Conservation (phyloP, 92 coral and sea anemone species). For the Siderastrea radians region DNA sequence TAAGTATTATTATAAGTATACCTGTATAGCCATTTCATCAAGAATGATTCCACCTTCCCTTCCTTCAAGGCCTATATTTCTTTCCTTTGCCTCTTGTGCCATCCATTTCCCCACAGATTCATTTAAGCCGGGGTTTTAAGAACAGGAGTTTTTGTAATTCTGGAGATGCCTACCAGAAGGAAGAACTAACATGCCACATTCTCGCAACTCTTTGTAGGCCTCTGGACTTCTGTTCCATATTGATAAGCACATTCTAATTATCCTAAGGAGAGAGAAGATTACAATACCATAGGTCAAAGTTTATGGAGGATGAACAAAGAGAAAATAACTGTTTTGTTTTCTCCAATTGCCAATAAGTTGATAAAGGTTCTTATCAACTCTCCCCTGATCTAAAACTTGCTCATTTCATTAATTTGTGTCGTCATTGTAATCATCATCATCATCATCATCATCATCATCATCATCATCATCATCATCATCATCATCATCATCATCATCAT, state of each 20-base stretch:
- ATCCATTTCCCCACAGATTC: slow-evolving; percentile 24
- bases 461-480: too few relatives aligned
- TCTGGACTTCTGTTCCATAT: slow-evolving; percentile 46
- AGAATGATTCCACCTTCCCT: slow-evolving; percentile 36
- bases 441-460: too few relatives aligned
- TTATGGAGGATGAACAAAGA: too few relatives aligned
- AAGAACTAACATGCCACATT: slow-evolving; percentile 25
- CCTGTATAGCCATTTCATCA: slow-evolving; percentile 44
- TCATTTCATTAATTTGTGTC: too few relatives aligned
- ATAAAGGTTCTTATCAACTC: too few relatives aligned
- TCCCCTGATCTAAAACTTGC: too few relatives aligned
- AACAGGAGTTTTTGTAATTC: slow-evolving; percentile 35
- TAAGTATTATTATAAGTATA: too few relatives aligned
- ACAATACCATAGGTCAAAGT: too few relatives aligned
- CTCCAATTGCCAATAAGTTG: too few relatives aligned
- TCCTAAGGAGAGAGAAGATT: neutral
- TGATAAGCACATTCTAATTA: slow-evolving; percentile 21
- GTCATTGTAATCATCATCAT: too few relatives aligned
- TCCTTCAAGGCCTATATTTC: slow-evolving; percentile 38
- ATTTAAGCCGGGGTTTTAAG: slow-evolving; percentile 27
- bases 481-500: too few relatives aligned
- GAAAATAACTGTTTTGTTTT: too few relatives aligned
- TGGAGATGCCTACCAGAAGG: slow-evolving; percentile 31
- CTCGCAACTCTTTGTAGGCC: slow-evolving; percentile 35
- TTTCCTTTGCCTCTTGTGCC: slow-evolving; percentile 32